These are phyloP conservation scores for Leptinotarsa defecta DNA, from an alignment of 1,140 invertebrate species.

Conservation along the genomic window DNA sequence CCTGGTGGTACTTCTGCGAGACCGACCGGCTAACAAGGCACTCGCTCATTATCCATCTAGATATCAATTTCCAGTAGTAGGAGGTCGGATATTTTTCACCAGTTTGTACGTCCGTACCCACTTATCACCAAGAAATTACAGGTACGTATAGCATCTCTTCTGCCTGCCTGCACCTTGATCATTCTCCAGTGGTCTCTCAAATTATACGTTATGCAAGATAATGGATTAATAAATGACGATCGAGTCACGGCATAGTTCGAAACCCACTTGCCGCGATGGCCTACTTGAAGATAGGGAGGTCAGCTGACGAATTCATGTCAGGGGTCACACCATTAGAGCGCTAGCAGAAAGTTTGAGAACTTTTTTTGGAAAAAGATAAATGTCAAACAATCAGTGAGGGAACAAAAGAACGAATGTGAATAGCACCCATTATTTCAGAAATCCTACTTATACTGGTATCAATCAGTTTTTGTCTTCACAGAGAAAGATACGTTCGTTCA, in stretches of 20 bases:
- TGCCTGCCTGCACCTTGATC: constrained; percentile 23
- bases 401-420: too few species aligned
- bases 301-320: not conserved
- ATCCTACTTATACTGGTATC: too few species aligned
- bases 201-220: constrained; percentile 27
- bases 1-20: not conserved
- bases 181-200: constrained; percentile 18
- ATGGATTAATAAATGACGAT: constrained; percentile 31
- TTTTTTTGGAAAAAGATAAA: not conserved
- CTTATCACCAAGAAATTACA: not conserved
- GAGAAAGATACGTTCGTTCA: too few species aligned
- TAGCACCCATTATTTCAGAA: too few species aligned
- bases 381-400: too few species aligned
- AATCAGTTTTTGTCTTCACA: too few species aligned
- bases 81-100: not conserved
- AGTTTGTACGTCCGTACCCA: not conserved
- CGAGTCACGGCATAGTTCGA: constrained; percentile 35
- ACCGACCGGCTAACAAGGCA: not conserved
- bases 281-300: not conserved
- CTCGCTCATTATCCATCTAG: not conserved
- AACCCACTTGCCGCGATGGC: constrained; percentile 11
- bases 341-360: not conserved
- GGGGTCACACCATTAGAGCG: not conserved
- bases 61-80: not conserved
- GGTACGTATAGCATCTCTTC: not conserved